phyloP scores from a whole-genome alignment of 2,888 invertebrate species.

The Andrena fulva region DNA sequence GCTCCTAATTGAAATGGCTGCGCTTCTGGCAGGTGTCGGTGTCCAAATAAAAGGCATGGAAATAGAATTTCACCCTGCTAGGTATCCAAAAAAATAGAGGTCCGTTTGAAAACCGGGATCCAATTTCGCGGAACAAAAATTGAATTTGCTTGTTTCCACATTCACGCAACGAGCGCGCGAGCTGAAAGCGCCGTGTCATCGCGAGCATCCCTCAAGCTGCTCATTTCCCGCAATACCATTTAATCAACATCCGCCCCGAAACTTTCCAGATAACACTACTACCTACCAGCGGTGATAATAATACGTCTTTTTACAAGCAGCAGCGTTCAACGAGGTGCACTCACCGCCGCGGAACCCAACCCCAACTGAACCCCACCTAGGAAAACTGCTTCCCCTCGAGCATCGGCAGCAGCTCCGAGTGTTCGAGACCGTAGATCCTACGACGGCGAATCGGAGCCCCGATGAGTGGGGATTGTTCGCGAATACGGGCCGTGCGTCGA shows the following conservation, averaged over 20 bases:
- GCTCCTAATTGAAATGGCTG: background rate
- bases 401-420: too few relatives aligned
- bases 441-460: background rate
- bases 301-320: too few relatives aligned
- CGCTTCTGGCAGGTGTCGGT: background rate
- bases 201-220: background rate
- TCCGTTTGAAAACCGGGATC: background rate
- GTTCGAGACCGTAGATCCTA: background rate
- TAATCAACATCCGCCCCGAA: background rate
- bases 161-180: background rate
- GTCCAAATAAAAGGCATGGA: background rate
- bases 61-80: background rate
- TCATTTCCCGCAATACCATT: background rate
- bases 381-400: too few relatives aligned
- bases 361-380: too few relatives aligned
- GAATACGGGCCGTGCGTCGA: slow-evolving; percentile 24
- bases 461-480: slow-evolving; percentile 5
- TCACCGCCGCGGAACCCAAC: too few relatives aligned
- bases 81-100: background rate
- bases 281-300: too few relatives aligned
- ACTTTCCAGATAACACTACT: background rate
- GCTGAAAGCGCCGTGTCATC: background rate
- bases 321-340: too few relatives aligned
- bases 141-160: background rate
- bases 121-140: slow-evolving; percentile 1